Conservation (phyloP, 2,797 vertebrate species). For the Atherinosoma microstoma region DNA sequence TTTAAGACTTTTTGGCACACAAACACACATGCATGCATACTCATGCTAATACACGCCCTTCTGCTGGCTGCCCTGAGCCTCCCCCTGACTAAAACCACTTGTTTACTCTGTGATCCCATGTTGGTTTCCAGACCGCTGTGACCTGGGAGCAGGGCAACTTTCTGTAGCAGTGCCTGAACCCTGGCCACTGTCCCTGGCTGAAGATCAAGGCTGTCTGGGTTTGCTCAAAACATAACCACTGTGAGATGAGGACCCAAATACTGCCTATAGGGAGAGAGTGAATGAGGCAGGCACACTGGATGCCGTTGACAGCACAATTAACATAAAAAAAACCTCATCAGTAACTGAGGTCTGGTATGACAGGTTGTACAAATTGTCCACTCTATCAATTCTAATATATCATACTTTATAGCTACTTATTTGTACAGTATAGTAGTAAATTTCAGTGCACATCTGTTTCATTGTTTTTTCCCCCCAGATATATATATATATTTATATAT, state of each 20-base stretch:
- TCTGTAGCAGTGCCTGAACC: constrained; percentile 44
- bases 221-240: constrained; percentile 35
- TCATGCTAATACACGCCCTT: constrained; percentile 38
- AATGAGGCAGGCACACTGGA: constrained; percentile 20
- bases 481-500: not conserved
- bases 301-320: constrained; percentile 24
- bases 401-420: constrained; percentile 18
- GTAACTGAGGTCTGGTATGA: constrained; percentile 10
- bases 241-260: constrained; percentile 18
- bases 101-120: constrained; percentile 67
- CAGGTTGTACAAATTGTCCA: not conserved
- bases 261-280: constrained; percentile 18
- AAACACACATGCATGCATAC: constrained; percentile 26
- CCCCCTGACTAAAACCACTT: constrained; percentile 58
- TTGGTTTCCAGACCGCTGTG: constrained; percentile 70
- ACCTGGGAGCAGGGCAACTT: constrained; percentile 72
- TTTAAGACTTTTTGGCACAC: constrained; percentile 38
- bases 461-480: constrained; percentile 16
- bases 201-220: constrained; percentile 69
- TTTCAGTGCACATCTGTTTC: constrained; percentile 21
- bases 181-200: constrained; percentile 61
- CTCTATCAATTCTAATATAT: constrained; percentile 29
- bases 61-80: constrained; percentile 36
- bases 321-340: constrained; percentile 13
- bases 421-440: not conserved